Percentiles rank a stretch among this genome's conserved stretches.
phyloP scores from a whole-genome alignment of 2,797 vertebrate species.

The Sphenopsis melanotis region DNA sequence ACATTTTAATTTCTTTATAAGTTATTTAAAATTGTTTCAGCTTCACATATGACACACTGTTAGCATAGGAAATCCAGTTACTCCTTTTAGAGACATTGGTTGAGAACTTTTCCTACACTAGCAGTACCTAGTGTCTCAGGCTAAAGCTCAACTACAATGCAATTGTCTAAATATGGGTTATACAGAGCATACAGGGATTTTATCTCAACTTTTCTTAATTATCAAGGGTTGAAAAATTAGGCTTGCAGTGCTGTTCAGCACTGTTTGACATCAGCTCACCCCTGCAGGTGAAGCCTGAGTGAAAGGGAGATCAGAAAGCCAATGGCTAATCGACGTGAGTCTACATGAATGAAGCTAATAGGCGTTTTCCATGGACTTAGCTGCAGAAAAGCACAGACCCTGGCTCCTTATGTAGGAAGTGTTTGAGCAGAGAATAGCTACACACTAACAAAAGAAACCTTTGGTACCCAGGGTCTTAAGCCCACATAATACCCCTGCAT shows the following conservation, averaged over 20 bases:
- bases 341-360: slow-evolving; percentile 57
- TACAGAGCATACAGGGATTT: not conserved
- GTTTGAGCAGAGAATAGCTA: slow-evolving; percentile 72
- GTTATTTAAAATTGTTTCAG: not conserved
- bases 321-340: slow-evolving; percentile 3
- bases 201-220: not conserved
- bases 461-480: slow-evolving; percentile 77
- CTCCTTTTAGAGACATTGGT: not conserved
- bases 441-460: slow-evolving; percentile 79
- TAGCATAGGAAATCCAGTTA: not conserved
- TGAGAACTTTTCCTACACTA: not conserved
- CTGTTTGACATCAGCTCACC: slow-evolving; percentile 28
- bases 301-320: slow-evolving; percentile 70
- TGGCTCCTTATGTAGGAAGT: slow-evolving; percentile 71
- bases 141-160: not conserved
- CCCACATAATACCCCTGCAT: slow-evolving; percentile 77
- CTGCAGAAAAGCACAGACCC: slow-evolving; percentile 4
- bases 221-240: not conserved
- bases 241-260: not conserved
- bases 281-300: slow-evolving; percentile 48
- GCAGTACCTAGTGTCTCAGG: not conserved
- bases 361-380: slow-evolving; percentile 37
- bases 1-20: not conserved
- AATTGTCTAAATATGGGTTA: not conserved
- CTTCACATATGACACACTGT: not conserved